Percentiles rank a stretch among this genome's conserved stretches.
Evolutionary conservation across 2,888 invertebrate genomes (phyloP).

Genomic region (Agrotis exclamationis): DNA sequence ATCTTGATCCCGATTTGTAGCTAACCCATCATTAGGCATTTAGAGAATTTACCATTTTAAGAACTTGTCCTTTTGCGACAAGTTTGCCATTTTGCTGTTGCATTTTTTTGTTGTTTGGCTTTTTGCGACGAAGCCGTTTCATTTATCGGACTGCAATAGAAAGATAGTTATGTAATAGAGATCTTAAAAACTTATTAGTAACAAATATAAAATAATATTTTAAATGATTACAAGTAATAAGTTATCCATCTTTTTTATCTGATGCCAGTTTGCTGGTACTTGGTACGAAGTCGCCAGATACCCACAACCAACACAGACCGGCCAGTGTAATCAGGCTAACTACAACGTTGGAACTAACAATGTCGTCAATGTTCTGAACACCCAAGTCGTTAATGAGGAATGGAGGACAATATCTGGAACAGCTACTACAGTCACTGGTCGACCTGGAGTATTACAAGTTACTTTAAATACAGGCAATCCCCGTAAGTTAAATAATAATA

Average conservation of each 20-base stretch:
- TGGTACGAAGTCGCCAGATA: conserved; percentile 93
- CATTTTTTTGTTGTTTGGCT: too few species aligned
- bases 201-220: too few species aligned
- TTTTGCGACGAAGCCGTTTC: too few species aligned
- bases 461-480: conserved; percentile 88
- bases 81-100: too few species aligned
- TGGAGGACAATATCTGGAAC: conserved; percentile 88
- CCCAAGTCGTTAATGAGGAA: conserved; percentile 82
- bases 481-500: conserved; percentile 77
- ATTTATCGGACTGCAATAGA: too few species aligned
- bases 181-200: too few species aligned
- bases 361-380: conserved; percentile 71
- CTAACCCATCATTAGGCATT: too few species aligned
- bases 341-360: conserved; percentile 78
- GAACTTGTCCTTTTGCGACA: too few species aligned
- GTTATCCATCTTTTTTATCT: not conserved
- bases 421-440: conserved; percentile 82
- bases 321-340: conserved; percentile 91
- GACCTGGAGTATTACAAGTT: conserved; percentile 89
- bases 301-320: conserved; percentile 91
- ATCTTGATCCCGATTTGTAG: too few species aligned
- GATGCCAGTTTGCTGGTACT: conserved; percentile 70
- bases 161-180: too few species aligned
- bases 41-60: too few species aligned
- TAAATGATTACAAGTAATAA: not conserved